Evolutionary conservation across 92 coral and sea anemone species (phyloP).

Genomic region (Pocillopora meandrina): DNA sequence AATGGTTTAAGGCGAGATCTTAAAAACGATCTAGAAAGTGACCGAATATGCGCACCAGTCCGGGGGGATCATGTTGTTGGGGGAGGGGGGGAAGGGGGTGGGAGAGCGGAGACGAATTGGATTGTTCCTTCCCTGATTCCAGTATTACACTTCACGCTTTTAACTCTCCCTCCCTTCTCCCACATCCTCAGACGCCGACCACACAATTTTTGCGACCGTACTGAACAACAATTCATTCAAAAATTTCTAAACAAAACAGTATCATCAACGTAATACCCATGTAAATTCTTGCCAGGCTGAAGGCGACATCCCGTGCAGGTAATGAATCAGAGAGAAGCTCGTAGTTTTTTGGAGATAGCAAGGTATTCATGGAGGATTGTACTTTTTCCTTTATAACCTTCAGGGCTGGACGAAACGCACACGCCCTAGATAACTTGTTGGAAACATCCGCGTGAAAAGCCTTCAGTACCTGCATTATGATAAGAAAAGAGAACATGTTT

Average conservation of each 20-base stretch:
- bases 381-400: conserved; percentile 44
- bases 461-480: conserved; percentile 55
- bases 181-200: too few relatives aligned
- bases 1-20: not conserved
- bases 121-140: too few relatives aligned
- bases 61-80: too few relatives aligned
- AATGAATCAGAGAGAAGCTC: conserved; percentile 64
- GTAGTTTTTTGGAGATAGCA: conserved; percentile 56
- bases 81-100: too few relatives aligned
- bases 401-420: conserved; percentile 43
- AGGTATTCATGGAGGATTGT: conserved; percentile 33
- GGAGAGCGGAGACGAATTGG: too few relatives aligned
- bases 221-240: too few relatives aligned
- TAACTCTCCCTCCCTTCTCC: too few relatives aligned
- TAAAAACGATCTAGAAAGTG: not conserved
- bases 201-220: too few relatives aligned
- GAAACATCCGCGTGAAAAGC: conserved; percentile 68
- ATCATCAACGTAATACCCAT: conserved; percentile 57
- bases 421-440: conserved; percentile 62
- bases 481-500: not conserved
- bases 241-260: not conserved
- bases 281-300: conserved; percentile 84
- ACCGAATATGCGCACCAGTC: not conserved
- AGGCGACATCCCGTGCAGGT: conserved; percentile 87
- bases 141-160: too few relatives aligned